These are phyloP conservation scores for Agrotis exclamationis DNA, from an alignment of 2,888 invertebrate species.

Conservation along the genomic window DNA sequence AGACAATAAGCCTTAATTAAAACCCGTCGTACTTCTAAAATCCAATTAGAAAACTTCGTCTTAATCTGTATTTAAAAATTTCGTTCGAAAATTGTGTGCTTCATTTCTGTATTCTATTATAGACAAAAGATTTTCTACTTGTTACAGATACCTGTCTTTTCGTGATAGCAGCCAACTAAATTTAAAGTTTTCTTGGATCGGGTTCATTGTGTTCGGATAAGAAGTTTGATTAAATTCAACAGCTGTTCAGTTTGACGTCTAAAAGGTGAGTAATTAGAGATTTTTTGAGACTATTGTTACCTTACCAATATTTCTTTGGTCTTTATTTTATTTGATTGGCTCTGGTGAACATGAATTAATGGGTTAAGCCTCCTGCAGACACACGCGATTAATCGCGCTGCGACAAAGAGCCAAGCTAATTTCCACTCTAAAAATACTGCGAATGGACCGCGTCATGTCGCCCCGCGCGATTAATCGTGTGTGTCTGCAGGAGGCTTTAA, in stretches of 20 bases:
- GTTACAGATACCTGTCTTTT: slow-evolving; percentile 69
- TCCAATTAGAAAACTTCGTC: slow-evolving; percentile 52
- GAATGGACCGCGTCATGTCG: no score
- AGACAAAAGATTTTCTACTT: slow-evolving; percentile 60
- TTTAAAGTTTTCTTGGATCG: slow-evolving; percentile 63
- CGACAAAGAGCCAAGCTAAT: no score
- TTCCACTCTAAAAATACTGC: no score
- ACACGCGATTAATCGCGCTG: no score
- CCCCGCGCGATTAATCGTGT: no score
- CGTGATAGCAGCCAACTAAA: slow-evolving; percentile 63
- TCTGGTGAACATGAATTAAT: no score
- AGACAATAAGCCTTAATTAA: slow-evolving; percentile 44
- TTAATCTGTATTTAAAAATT: slow-evolving; percentile 50
- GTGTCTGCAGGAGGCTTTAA: no score
- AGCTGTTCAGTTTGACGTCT: slow-evolving; percentile 51
- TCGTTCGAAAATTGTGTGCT: slow-evolving; percentile 32
- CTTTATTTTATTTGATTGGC: not conserved
- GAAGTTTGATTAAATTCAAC: slow-evolving; percentile 65
- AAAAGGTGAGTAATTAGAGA: slow-evolving; percentile 61
- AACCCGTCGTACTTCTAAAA: slow-evolving; percentile 39
- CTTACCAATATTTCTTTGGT: not conserved
- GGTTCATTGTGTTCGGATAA: slow-evolving; percentile 62
- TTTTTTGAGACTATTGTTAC: slow-evolving; percentile 16
- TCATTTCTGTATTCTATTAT: slow-evolving; percentile 49
- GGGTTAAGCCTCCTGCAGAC: no score